phyloP scores from a whole-genome alignment of 2,797 vertebrate species.

The Pterois miles region DNA sequence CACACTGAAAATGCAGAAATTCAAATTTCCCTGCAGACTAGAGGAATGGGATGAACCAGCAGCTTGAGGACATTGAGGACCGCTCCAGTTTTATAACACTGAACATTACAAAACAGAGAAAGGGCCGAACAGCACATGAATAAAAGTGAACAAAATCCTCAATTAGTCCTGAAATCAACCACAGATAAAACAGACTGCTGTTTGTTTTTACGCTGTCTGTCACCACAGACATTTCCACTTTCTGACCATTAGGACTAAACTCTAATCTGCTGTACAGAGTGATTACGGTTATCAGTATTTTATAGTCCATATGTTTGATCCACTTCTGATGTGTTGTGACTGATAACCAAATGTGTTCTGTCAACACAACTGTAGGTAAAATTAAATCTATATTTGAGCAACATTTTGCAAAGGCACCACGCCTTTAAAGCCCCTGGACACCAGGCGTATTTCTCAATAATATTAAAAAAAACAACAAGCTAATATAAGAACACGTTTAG shows the following conservation, averaged over 20 bases:
- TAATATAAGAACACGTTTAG: background rate
- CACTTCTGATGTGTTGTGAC: background rate
- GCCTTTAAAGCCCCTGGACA: background rate
- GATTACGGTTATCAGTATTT: background rate
- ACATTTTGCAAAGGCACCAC: background rate
- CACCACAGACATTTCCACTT: background rate
- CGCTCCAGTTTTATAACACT: background rate
- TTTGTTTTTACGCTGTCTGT: background rate
- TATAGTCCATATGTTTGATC: background rate
- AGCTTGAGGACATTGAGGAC: background rate
- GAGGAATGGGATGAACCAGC: constrained; percentile 5
- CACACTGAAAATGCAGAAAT: background rate
- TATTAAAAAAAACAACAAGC: background rate
- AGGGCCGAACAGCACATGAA: background rate
- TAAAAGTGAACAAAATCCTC: background rate
- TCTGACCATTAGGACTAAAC: background rate
- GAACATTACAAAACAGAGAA: background rate
- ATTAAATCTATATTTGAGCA: background rate
- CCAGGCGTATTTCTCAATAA: background rate
- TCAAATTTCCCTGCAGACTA: background rate
- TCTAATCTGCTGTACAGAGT: too few species aligned
- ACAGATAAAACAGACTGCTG: background rate
- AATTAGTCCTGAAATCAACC: background rate
- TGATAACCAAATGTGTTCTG: background rate
- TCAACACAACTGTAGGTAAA: background rate